phyloP scores from a whole-genome alignment of 2,888 invertebrate genomes.

The Drosophila villosipedis region DNA sequence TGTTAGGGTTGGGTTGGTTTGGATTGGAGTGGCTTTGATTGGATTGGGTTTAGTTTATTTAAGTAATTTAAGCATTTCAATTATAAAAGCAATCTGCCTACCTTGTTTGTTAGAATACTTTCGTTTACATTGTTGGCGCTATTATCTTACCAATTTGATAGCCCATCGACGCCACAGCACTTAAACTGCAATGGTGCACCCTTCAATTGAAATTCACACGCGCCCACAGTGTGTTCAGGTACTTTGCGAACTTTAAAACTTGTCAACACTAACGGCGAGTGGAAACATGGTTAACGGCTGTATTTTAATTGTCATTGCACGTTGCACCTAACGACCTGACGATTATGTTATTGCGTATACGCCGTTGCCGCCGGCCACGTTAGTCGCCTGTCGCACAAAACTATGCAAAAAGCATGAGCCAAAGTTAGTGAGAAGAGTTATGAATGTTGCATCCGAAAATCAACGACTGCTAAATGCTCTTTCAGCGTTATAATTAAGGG shows the following conservation, averaged over 20 bases:
- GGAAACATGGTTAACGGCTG: slow-evolving; percentile 52
- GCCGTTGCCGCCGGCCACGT: slow-evolving; percentile 35
- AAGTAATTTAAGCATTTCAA: slow-evolving; percentile 73
- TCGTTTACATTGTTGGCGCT: slow-evolving; percentile 36
- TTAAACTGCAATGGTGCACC: slow-evolving; percentile 17
- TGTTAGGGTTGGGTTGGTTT: slow-evolving; percentile 9
- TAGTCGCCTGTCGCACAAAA: slow-evolving; percentile 9
- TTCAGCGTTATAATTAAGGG: not conserved
- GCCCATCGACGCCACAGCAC: not conserved
- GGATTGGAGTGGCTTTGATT: slow-evolving; percentile 48
- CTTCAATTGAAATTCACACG: slow-evolving; percentile 46
- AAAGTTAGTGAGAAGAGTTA: slow-evolving; percentile 21
- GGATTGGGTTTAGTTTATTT: not conserved
- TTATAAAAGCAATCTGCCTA: slow-evolving; percentile 69
- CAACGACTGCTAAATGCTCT: not conserved
- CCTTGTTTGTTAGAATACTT: slow-evolving; percentile 19
- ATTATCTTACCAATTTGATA: slow-evolving; percentile 61
- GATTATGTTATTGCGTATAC: slow-evolving; percentile 58
- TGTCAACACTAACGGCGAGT: slow-evolving; percentile 39
- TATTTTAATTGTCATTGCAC: slow-evolving; percentile 56
- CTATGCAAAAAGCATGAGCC: slow-evolving; percentile 16
- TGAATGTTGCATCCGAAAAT: not conserved
- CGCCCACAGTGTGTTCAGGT: not conserved
- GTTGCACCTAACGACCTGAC: slow-evolving; percentile 11
- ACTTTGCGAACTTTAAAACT: slow-evolving; percentile 20